phyloP scores from a whole-genome alignment of 2,797 vertebrate species.

The Rhinogobio ventralis region DNA sequence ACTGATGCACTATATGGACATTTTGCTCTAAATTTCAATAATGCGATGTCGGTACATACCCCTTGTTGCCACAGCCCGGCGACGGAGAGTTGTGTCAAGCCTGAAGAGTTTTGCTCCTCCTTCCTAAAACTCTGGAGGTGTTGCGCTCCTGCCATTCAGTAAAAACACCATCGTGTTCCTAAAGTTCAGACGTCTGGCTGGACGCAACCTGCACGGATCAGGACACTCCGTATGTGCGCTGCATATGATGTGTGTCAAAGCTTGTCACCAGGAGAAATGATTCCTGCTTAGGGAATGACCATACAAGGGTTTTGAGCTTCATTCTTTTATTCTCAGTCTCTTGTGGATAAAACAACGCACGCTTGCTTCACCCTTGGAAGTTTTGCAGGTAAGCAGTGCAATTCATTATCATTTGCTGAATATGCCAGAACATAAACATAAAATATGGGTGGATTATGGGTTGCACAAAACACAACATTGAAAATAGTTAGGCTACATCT shows the following conservation, averaged over 20 bases:
- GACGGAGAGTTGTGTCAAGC: slow-evolving; percentile 27
- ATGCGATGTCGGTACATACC: not conserved
- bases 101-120: slow-evolving; percentile 35
- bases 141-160: slow-evolving; percentile 32
- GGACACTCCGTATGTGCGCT: not conserved
- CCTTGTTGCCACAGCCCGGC: slow-evolving; percentile 22
- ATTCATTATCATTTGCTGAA: not conserved
- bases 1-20: too few species aligned
- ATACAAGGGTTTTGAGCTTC: not conserved
- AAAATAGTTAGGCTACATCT: not conserved
- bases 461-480: not conserved
- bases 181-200: slow-evolving; percentile 21
- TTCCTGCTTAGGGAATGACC: not conserved
- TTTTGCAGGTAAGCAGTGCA: slow-evolving; percentile 28
- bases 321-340: not conserved
- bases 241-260: not conserved
- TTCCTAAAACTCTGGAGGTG: slow-evolving; percentile 33
- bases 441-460: too few species aligned
- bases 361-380: not conserved
- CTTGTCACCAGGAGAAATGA: not conserved
- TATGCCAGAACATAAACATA: not conserved
- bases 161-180: not conserved
- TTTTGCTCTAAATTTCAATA: too few species aligned
- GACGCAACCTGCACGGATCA: not conserved
- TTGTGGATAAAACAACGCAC: slow-evolving; percentile 22